These are phyloP conservation scores for Lerista edwardsae DNA, from an alignment of 2,797 vertebrate genomes.

Conservation along the genomic window DNA sequence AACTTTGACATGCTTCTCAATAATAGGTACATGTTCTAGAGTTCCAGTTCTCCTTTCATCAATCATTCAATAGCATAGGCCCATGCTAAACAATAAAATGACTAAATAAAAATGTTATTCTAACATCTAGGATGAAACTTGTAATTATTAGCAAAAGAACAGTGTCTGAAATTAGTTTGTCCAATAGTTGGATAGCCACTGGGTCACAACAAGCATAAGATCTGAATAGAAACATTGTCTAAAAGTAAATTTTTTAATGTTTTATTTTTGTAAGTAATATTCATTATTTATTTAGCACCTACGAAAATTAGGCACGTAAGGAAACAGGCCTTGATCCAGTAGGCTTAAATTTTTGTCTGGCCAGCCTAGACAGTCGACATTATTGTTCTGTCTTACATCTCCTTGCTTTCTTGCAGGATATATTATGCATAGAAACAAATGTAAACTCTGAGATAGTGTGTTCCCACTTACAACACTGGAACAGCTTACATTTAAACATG, in stretches of 20 bases:
- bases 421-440: neutral
- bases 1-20: slow-evolving; percentile 14
- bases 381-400: neutral
- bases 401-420: neutral
- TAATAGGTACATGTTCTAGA: neutral
- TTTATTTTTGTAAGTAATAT: neutral
- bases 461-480: neutral
- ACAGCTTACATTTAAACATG: slow-evolving; percentile 16
- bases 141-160: slow-evolving; percentile 42
- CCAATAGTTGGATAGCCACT: neutral
- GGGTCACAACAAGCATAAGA: neutral
- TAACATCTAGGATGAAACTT: slow-evolving; percentile 33
- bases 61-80: neutral
- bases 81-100: slow-evolving; percentile 16
- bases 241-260: neutral
- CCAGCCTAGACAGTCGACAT: neutral
- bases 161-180: slow-evolving; percentile 27
- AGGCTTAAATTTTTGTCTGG: neutral
- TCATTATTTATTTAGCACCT: neutral
- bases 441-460: slow-evolving; percentile 10
- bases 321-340: neutral
- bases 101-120: neutral
- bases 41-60: neutral
- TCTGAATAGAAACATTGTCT: neutral
- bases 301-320: neutral